Conservation (phyloP, 2,888 invertebrate species). For the Melanargia galathea region DNA sequence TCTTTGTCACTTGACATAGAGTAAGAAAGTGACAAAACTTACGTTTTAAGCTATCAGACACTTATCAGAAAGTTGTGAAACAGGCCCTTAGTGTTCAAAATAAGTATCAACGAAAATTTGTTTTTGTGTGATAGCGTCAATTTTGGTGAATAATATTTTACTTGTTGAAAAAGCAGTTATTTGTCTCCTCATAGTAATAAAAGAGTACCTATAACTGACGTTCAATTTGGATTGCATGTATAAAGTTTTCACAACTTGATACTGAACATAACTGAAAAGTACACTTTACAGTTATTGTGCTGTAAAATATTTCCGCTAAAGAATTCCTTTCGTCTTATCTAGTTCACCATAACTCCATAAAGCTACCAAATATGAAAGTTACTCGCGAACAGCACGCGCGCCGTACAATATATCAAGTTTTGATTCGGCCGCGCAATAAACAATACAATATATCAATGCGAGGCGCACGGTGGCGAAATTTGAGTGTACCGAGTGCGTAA, state of each 20-base stretch:
- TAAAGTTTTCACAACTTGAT: not conserved
- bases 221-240: not conserved
- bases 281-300: constrained; percentile 3
- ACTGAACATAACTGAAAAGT: not conserved
- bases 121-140: too few species aligned
- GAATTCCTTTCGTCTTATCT: constrained; percentile 50
- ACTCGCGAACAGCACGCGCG: constrained; percentile 74
- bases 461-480: constrained; percentile 82
- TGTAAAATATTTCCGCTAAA: constrained; percentile 17
- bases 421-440: constrained; percentile 82
- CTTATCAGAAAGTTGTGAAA: too few species aligned
- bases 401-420: constrained; percentile 80
- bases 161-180: too few species aligned
- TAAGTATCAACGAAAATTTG: too few species aligned
- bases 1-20: too few species aligned
- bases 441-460: constrained; percentile 83
- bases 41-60: too few species aligned
- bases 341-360: constrained; percentile 60
- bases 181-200: too few species aligned
- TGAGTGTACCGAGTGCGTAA: constrained; percentile 78
- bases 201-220: not conserved
- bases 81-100: too few species aligned
- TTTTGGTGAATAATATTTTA: too few species aligned
- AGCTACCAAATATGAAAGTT: constrained; percentile 80
- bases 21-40: too few species aligned